phyloP scores from a whole-genome alignment of 2,888 invertebrate genomes.

The Ophion ventricosus region DNA sequence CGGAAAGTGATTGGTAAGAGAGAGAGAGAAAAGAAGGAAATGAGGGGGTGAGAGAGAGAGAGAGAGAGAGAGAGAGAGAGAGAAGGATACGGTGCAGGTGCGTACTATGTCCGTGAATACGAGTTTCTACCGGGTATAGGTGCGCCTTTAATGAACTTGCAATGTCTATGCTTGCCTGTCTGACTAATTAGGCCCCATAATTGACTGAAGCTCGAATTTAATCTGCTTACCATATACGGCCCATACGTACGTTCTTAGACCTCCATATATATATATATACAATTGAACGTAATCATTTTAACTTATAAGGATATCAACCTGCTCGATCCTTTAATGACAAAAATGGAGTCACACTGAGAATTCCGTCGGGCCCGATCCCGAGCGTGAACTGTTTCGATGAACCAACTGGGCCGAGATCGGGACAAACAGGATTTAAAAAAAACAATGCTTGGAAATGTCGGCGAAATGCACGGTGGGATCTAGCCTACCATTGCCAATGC shows the following conservation, averaged over 20 bases:
- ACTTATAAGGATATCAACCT: background rate
- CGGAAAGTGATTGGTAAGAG: slow-evolving; percentile 44
- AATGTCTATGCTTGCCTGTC: slow-evolving; percentile 42
- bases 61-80: background rate
- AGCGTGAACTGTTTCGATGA: background rate
- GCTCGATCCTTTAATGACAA: background rate
- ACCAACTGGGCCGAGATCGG: background rate
- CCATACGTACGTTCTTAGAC: slow-evolving; percentile 33
- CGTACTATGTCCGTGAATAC: background rate
- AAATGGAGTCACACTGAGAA: background rate
- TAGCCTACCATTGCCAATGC: too few species aligned
- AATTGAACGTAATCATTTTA: background rate
- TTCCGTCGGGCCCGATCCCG: too few species aligned
- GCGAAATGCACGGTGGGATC: too few species aligned
- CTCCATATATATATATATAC: slow-evolving; percentile 20
- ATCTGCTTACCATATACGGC: slow-evolving; percentile 48
- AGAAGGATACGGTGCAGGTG: background rate
- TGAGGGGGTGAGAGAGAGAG: slow-evolving; percentile 4
- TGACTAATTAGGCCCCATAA: slow-evolving; percentile 59
- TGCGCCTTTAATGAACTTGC: slow-evolving; percentile 56
- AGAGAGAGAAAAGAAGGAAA: background rate
- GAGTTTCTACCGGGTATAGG: slow-evolving; percentile 3
- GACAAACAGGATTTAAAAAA: background rate
- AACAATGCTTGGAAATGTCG: background rate
- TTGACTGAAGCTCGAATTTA: slow-evolving; percentile 56